Percentiles rank a stretch among this genome's conserved stretches.
phyloP scores from a whole-genome alignment of 2,888 invertebrate genomes.

The Atethmia centrago region DNA sequence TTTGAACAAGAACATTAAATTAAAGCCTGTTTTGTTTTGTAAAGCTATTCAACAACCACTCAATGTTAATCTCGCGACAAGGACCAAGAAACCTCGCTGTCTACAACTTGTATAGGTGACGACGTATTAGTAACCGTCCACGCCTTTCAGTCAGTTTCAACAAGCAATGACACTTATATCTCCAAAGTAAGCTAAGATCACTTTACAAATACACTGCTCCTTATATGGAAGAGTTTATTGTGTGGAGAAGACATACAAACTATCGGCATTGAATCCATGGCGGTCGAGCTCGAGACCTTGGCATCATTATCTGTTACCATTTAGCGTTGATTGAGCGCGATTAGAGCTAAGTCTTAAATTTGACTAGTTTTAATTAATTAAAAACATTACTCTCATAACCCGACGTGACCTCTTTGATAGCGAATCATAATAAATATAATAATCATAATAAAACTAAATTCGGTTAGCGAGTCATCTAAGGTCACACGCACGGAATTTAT shows the following conservation, averaged over 20 bases:
- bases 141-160: slow-evolving; percentile 41
- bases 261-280: slow-evolving; percentile 50
- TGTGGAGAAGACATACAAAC: slow-evolving; percentile 52
- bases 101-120: background rate
- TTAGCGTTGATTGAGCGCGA: slow-evolving; percentile 73
- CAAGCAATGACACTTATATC: slow-evolving; percentile 30
- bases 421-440: too few relatives aligned
- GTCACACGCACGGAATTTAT: too few relatives aligned
- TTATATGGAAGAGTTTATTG: slow-evolving; percentile 57
- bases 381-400: background rate
- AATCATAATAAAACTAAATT: too few relatives aligned
- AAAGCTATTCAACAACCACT: slow-evolving; percentile 10
- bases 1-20: background rate
- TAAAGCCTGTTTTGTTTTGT: background rate
- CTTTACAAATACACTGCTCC: slow-evolving; percentile 55
- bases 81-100: slow-evolving; percentile 12
- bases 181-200: slow-evolving; percentile 35
- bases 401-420: slow-evolving; percentile 2
- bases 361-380: slow-evolving; percentile 37
- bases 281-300: slow-evolving; percentile 70
- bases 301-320: slow-evolving; percentile 73
- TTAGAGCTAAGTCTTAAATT: slow-evolving; percentile 61
- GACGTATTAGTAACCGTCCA: slow-evolving; percentile 15
- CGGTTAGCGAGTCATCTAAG: too few relatives aligned
- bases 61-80: slow-evolving; percentile 20